Evolutionary conservation across 2,888 invertebrate genomes (phyloP).

Genomic region (Watsonalla cultraria): DNA sequence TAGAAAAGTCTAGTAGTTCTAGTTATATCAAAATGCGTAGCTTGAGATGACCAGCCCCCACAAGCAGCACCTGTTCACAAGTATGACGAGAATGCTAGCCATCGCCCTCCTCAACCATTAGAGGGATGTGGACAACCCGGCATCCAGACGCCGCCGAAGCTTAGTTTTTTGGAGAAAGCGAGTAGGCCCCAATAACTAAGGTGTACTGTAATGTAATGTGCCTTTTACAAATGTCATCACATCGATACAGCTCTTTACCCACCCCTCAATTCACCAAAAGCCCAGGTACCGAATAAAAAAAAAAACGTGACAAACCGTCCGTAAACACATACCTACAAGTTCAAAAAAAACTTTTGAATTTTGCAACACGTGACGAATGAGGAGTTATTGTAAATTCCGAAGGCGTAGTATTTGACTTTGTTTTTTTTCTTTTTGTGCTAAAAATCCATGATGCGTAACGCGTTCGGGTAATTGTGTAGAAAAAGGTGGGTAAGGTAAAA

Average conservation of each 20-base stretch:
- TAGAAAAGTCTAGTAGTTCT: too few species aligned
- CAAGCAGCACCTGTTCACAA: too few species aligned
- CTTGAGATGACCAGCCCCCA: too few species aligned
- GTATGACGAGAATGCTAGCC: too few species aligned
- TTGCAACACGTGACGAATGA: slow-evolving; percentile 57
- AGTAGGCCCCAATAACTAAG: too few species aligned
- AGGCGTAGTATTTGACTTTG: slow-evolving; percentile 69
- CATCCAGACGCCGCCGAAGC: too few species aligned
- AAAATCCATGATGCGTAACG: neutral
- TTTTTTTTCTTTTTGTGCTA: slow-evolving; percentile 30
- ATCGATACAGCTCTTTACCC: slow-evolving; percentile 54
- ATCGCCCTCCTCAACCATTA: too few species aligned
- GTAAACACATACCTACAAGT: slow-evolving; percentile 73
- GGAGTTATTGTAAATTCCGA: slow-evolving; percentile 43
- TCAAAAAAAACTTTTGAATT: slow-evolving; percentile 46
- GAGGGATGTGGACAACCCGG: too few species aligned
- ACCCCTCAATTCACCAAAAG: slow-evolving; percentile 42
- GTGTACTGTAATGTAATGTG: too few species aligned
- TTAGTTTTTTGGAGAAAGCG: too few species aligned
- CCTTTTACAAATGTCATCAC: slow-evolving; percentile 57
- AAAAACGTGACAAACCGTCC: slow-evolving; percentile 76
- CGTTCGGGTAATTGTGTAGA: neutral
- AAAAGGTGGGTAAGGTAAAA: too few species aligned
- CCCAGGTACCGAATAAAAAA: slow-evolving; percentile 68
- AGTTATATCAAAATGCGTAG: too few species aligned